These are phyloP conservation scores for Phalacrocorax brasilianus DNA, from an alignment of 2,113 vertebrate species.

Conservation along the genomic window DNA sequence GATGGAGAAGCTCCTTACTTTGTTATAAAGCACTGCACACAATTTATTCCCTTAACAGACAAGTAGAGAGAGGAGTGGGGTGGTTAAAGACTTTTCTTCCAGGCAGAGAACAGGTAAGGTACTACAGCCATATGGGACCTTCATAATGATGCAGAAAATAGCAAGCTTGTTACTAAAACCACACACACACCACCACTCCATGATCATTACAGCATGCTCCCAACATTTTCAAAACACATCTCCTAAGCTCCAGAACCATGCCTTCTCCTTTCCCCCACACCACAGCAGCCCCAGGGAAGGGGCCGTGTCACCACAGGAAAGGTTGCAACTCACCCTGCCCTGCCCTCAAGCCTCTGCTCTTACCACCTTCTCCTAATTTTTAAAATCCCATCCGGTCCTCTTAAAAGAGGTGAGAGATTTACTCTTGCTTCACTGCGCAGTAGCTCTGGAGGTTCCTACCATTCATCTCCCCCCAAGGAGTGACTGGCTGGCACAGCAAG, in stretches of 20 bases:
- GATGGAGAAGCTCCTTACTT: background rate
- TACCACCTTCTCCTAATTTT: background rate
- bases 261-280: background rate
- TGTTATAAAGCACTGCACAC: background rate
- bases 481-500: background rate
- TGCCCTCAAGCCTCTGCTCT: background rate
- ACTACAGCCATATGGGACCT: background rate
- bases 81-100: background rate
- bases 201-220: background rate
- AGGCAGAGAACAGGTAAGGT: background rate
- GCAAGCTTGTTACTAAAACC: background rate
- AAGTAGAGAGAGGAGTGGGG: background rate
- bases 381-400: background rate
- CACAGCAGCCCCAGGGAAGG: background rate
- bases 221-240: background rate
- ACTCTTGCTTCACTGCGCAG: background rate
- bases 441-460: background rate
- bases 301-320: fast-evolving
- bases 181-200: background rate
- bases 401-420: background rate
- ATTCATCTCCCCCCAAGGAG: background rate
- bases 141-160: too few species aligned
- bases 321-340: background rate
- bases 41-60: background rate
- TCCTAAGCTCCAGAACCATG: background rate